phyloP scores from a whole-genome alignment of 2,113 vertebrate genomes.

The Passer montanus region DNA sequence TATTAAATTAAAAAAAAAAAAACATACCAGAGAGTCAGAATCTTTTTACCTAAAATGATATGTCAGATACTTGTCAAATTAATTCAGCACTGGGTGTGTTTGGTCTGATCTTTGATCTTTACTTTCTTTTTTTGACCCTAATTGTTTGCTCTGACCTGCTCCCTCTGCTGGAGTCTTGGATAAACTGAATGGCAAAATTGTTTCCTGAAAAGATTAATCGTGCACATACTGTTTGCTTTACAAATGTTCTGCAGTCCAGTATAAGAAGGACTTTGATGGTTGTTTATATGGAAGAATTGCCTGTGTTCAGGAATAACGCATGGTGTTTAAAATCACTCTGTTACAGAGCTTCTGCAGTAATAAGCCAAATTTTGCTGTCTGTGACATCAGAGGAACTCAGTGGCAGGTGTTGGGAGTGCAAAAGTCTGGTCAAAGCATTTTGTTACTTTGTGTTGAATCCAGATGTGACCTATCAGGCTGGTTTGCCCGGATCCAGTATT shows the following conservation, averaged over 20 bases:
- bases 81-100: slow-evolving; percentile 33
- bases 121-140: slow-evolving; percentile 58
- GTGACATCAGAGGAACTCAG: background rate
- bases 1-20: background rate
- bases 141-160: slow-evolving; percentile 67
- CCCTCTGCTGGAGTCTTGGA: slow-evolving; percentile 76
- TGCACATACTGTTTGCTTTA: slow-evolving; percentile 57
- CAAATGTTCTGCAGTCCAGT: slow-evolving; percentile 48
- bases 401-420: background rate
- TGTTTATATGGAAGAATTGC: slow-evolving; percentile 31
- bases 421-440: background rate
- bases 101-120: slow-evolving; percentile 64
- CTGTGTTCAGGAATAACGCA: background rate
- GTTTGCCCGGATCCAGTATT: background rate
- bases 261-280: slow-evolving; percentile 53
- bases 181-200: slow-evolving; percentile 69
- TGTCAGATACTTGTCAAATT: slow-evolving; percentile 30
- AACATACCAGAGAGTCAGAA: background rate
- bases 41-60: slow-evolving; percentile 29
- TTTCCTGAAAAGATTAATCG: slow-evolving; percentile 68
- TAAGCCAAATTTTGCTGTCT: background rate
- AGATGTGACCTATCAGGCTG: background rate
- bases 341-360: background rate
- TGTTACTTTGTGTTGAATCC: background rate
- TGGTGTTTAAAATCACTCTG: background rate